These are phyloP conservation scores for Lycocerus yunnanus DNA, from an alignment of 2,888 invertebrate genomes.

Conservation along the genomic window DNA sequence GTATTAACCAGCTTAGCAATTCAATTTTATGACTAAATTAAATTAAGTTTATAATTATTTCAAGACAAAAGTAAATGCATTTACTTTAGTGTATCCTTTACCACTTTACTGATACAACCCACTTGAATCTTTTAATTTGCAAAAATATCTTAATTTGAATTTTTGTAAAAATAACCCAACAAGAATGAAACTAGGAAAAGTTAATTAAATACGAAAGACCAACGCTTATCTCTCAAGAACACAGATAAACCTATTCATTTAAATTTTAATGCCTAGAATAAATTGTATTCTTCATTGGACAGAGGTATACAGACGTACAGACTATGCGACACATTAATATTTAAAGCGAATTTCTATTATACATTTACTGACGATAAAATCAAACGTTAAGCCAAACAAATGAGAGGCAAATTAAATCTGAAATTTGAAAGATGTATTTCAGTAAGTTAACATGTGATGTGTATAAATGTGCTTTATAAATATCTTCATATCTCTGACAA, in stretches of 20 bases:
- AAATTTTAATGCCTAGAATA: not conserved
- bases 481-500: not conserved
- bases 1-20: not conserved
- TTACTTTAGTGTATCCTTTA: too few species aligned
- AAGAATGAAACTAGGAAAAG: too few species aligned
- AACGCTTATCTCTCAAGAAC: too few species aligned
- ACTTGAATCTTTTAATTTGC: not conserved
- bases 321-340: not conserved
- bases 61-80: not conserved
- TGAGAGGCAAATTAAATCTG: not conserved
- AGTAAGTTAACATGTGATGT: not conserved
- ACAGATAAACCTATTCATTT: not conserved
- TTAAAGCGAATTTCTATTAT: not conserved
- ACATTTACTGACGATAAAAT: not conserved
- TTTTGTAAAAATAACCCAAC: too few species aligned
- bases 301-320: too few species aligned
- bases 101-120: too few species aligned
- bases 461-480: not conserved
- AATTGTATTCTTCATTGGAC: not conserved
- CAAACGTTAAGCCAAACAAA: not conserved
- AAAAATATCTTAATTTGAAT: too few species aligned
- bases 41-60: not conserved
- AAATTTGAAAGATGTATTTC: not conserved
- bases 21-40: not conserved
- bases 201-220: too few species aligned